Percentiles rank a stretch among this genome's conserved stretches.
Evolutionary conservation across 2,888 invertebrate species (phyloP).

Genomic region (Macaria notata): DNA sequence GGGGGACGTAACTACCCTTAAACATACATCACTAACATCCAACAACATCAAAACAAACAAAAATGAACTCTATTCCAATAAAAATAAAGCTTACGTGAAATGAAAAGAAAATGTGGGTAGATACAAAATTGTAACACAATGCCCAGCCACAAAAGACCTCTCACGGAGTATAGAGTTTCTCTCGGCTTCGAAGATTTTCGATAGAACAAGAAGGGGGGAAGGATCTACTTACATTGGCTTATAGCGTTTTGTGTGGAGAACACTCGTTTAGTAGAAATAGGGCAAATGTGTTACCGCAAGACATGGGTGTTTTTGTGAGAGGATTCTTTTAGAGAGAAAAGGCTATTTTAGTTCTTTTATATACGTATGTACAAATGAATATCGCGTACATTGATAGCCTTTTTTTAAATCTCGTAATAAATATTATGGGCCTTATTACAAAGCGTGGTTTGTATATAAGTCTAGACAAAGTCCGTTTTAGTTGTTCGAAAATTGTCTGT

Average conservation of each 20-base stretch:
- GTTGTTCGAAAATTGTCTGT: too few species aligned
- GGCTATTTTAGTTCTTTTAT: too few species aligned
- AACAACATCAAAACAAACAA: slow-evolving; percentile 22
- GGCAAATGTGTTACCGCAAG: slow-evolving; percentile 40
- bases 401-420: too few species aligned
- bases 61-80: slow-evolving; percentile 37
- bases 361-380: too few species aligned
- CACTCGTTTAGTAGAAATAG: slow-evolving; percentile 54
- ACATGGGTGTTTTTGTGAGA: background rate
- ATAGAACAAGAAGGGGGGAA: slow-evolving; percentile 31
- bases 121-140: slow-evolving; percentile 32
- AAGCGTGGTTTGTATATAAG: too few species aligned
- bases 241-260: slow-evolving; percentile 46
- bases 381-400: too few species aligned
- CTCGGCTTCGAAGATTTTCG: slow-evolving; percentile 32
- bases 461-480: too few species aligned
- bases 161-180: slow-evolving; percentile 53
- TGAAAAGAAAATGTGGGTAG: slow-evolving; percentile 16
- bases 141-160: slow-evolving; percentile 59
- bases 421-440: too few species aligned
- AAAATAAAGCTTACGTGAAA: background rate
- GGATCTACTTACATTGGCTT: slow-evolving; percentile 42
- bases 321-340: background rate
- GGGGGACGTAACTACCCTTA: slow-evolving; percentile 38
- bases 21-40: slow-evolving; percentile 17